Percentiles rank a stretch among this genome's conserved stretches.
These are phyloP conservation scores for Agrotis puta DNA, from an alignment of 2,888 invertebrate genomes.

Conservation along the genomic window DNA sequence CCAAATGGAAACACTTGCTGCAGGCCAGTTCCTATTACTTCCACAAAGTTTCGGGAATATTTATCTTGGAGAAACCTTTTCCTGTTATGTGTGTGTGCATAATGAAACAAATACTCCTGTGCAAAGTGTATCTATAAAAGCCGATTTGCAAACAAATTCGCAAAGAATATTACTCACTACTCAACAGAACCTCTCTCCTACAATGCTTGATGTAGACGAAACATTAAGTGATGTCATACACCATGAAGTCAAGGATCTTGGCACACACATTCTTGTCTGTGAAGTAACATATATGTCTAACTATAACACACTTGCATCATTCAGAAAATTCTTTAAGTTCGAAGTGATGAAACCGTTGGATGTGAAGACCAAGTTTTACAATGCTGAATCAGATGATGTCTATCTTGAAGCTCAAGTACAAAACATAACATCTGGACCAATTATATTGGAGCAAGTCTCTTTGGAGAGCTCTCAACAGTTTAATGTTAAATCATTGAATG, in stretches of 20 bases:
- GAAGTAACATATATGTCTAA: constrained; percentile 97
- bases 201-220: constrained; percentile 93
- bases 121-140: constrained; percentile 96
- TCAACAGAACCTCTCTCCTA: constrained; percentile 92
- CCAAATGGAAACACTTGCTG: constrained; percentile 95
- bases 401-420: constrained; percentile 95
- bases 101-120: constrained; percentile 97
- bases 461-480: constrained; percentile 98
- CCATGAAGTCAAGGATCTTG: constrained; percentile 99
- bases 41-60: constrained; percentile 99
- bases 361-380: constrained; percentile 99
- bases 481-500: constrained; percentile 94
- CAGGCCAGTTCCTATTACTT: constrained; percentile 97
- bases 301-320: constrained; percentile 94
- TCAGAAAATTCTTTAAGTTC: constrained; percentile 99
- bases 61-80: constrained; percentile 99
- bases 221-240: constrained; percentile 98
- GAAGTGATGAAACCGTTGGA: constrained; percentile 99
- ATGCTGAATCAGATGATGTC: constrained; percentile 96
- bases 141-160: constrained; percentile 98
- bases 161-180: constrained; percentile 96
- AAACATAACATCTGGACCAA: constrained; percentile 98
- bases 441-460: constrained; percentile 98
- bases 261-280: constrained; percentile 99
- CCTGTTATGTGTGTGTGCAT: constrained; percentile 99